Base-by-base conservation (phyloP, 1,140 invertebrate species). In the Nephotettix cincticeps region DNA sequence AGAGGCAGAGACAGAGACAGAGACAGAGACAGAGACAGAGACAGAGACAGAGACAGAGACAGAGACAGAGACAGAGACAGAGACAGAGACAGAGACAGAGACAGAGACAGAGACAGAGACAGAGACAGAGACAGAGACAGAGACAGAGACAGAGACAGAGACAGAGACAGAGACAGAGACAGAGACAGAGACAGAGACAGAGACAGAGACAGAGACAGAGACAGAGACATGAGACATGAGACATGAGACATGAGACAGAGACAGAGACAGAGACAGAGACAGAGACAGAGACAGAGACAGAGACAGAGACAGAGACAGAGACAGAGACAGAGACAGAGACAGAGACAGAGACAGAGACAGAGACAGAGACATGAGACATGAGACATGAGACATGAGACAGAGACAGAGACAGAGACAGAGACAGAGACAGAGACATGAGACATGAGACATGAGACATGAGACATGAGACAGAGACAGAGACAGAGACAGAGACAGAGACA, bases 1-100 rank as follows among this genome's bases (percentile, higher is more conserved):
- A 68, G 66, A 68, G 66, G 54, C 28, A 68, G 36, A 68, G 66
- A 68, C 40, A 68, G 14, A 68, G 66, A 68, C 40, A 47, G 36
- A 68, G 43, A 68, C 40, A 68, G 66, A 68, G 36, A 68, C 40
- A 68, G 66, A 68, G 36, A 68, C 28, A 47, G 66, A 68, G 66
- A 68, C 28, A 68, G 66, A 68, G 66, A 68, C 28, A 68, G 66
- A 68, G 66, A 68, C 28, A 68, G 40, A 68, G 66, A 68, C 28
- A 47, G 66, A 66, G 64, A 66, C 23, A 66, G 64, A 66, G 64
- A 66, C 19, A 66, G 64, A 66, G 64, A 66, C 23, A 66, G 28
- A 36, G 64, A 36, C 11, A 66, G 64, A 66, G 28, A 36, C 30
- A 36, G 28, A 66, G 64, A 66, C 23, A 36, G 64, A 36, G 28